Base-by-base conservation (phyloP, 2,888 invertebrate species). In the Rhabditophanes sp. region DNA sequence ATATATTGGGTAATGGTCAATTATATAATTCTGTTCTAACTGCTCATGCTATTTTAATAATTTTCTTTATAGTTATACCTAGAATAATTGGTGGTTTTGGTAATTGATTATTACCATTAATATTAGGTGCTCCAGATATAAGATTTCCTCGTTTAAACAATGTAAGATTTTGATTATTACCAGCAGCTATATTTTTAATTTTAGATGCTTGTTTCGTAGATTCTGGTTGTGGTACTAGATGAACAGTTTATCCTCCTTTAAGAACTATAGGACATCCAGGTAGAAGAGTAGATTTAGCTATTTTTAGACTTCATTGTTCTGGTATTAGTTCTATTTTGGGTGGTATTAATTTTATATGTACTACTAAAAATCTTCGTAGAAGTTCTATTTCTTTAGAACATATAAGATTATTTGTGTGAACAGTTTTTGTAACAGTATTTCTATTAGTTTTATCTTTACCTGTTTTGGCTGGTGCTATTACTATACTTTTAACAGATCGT, bases 281-380 rank as follows among this genome's bases (percentile, higher is more conserved):
- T 25, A 68, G 74, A 1, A 76, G 78, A 0, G 77, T 79, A 14
- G 80, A 80, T 69, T 12, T 30, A 12, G 30, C 30, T 6, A 30
- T 30, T 12, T 11, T 30, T 6, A 7, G 8, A 6, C 23, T 30
- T 7, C 30, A 30, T 12, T 7, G 8, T 6, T 8, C 29, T 7
- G 30, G 30, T 12, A 31, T 12, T 28, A 8, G 8, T 8, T 30
- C 30, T 6, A 65, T 80, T 73, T 65, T 80, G 71, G 78, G 78
- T 15, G 76, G 78, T 11, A 75, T 80, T 66, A 80, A 80, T 70
- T 80, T 80, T 72, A 78, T 80, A 69, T 73, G 76, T 0, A 80
- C 79, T 39, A 73, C 77, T 62, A 73, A 77, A 64, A 79, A 79
- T 69, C 78, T 78, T 70, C 75, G 75, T 64, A 67, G 74, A 27